Evolutionary conservation across 2,113 vertebrate genomes (phyloP).

Genomic region (Thryonomys swinderianus): DNA sequence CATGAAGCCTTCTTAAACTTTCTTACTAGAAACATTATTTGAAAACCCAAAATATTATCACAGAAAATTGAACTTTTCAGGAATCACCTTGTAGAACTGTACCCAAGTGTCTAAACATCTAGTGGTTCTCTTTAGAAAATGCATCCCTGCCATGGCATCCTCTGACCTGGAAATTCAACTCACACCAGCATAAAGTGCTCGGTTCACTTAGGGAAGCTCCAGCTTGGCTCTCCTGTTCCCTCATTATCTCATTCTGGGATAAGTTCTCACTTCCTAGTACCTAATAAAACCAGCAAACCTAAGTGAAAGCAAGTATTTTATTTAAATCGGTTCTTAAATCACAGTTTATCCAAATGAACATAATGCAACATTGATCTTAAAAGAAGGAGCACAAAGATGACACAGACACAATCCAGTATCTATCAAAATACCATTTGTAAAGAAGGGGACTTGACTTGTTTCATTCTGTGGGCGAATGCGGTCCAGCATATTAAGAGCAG

Average conservation of each 20-base stretch:
- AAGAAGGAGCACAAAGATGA: constrained; percentile 70
- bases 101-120: constrained; percentile 55
- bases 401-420: constrained; percentile 63
- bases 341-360: constrained; percentile 81
- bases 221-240: not conserved
- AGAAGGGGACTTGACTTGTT: constrained; percentile 42
- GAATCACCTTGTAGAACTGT: constrained; percentile 75
- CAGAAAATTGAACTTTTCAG: not conserved
- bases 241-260: not conserved
- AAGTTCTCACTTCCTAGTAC: constrained; percentile 15
- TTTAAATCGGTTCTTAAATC: constrained; percentile 82
- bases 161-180: not conserved
- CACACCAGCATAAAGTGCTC: not conserved
- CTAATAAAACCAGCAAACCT: constrained; percentile 77
- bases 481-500: constrained; percentile 21
- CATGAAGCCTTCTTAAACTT: not conserved
- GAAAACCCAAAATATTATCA: not conserved
- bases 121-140: not conserved
- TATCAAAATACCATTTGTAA: constrained; percentile 68
- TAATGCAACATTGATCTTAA: constrained; percentile 76
- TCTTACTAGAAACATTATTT: constrained; percentile 22
- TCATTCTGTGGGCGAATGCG: not conserved
- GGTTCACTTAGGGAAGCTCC: not conserved
- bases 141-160: not conserved
- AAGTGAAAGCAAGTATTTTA: constrained; percentile 82